Evolutionary conservation across 2,797 vertebrate species (phyloP).

Genomic region (Tolypeutes matacus): DNA sequence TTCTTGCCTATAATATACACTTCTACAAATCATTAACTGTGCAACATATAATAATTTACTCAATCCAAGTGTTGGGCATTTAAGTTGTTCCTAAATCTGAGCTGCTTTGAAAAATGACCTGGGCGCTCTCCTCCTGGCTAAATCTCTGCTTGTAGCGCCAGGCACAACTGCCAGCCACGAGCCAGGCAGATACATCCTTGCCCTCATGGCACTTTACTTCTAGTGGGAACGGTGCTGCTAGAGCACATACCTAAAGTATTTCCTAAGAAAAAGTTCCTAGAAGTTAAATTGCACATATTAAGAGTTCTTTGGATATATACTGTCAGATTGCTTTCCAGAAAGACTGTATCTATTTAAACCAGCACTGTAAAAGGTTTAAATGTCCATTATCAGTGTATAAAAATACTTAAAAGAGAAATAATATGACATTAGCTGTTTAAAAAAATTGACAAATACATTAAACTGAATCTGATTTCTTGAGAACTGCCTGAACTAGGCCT

Average conservation of each 20-base stretch:
- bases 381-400: not conserved
- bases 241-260: not conserved
- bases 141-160: not conserved
- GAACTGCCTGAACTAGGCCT: not conserved
- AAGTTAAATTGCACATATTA: not conserved
- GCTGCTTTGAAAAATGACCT: not conserved
- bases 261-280: constrained; percentile 17
- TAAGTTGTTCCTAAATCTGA: constrained; percentile 26
- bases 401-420: constrained; percentile 43
- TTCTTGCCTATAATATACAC: not conserved
- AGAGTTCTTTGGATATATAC: not conserved
- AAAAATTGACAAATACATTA: constrained; percentile 19
- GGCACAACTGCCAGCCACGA: not conserved
- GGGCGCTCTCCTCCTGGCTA: not conserved
- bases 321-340: constrained; percentile 40
- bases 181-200: not conserved
- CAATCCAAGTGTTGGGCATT: not conserved
- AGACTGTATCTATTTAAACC: constrained; percentile 6
- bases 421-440: not conserved
- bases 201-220: not conserved
- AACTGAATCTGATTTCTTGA: constrained; percentile 47
- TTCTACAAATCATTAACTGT: not conserved
- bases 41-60: not conserved
- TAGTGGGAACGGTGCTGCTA: not conserved
- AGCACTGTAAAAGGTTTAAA: constrained; percentile 48